Conservation (phyloP, 2,113 vertebrate species). For the Oryzias woworae region DNA sequence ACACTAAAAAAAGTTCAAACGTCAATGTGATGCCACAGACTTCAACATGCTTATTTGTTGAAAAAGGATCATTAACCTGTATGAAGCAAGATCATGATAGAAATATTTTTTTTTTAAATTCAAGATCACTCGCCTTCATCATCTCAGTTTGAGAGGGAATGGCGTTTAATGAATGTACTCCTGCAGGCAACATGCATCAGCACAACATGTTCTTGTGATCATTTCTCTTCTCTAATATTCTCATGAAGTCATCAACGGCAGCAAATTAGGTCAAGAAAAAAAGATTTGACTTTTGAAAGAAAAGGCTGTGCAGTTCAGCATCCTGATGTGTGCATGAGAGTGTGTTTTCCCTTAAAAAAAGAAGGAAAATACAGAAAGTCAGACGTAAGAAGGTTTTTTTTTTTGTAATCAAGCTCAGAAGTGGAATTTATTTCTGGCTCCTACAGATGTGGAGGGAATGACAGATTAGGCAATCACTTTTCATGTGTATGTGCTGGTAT, state of each 20-base stretch:
- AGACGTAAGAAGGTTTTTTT: too few species aligned
- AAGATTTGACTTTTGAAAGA: constrained; percentile 32
- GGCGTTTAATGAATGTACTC: background rate
- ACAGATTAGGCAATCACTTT: too few species aligned
- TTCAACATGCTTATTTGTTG: background rate
- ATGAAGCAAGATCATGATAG: constrained; percentile 6
- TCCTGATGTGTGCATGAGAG: constrained; percentile 3
- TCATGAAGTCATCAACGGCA: constrained; percentile 36
- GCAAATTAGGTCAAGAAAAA: constrained; percentile 2
- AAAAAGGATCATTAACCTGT: constrained; percentile 1
- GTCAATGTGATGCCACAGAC: background rate
- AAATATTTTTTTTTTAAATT: background rate
- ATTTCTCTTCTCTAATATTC: constrained; percentile 28
- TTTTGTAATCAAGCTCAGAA: too few species aligned
- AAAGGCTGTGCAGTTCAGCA: constrained; percentile 23
- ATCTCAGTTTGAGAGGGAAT: constrained; percentile 1
- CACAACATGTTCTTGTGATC: constrained; percentile 17
- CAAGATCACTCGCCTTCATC: background rate
- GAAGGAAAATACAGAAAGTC: too few species aligned
- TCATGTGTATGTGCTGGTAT: too few species aligned
- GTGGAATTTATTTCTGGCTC: too few species aligned
- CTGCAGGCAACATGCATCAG: constrained; percentile 5
- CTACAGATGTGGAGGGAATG: too few species aligned
- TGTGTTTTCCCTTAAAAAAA: too few species aligned
- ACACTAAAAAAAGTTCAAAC: too few species aligned